Evolutionary conservation across 2,888 invertebrate species (phyloP), one percentile per base, ranked within the genome.

Genomic region (Caenorhabditis uteleia): DNA sequence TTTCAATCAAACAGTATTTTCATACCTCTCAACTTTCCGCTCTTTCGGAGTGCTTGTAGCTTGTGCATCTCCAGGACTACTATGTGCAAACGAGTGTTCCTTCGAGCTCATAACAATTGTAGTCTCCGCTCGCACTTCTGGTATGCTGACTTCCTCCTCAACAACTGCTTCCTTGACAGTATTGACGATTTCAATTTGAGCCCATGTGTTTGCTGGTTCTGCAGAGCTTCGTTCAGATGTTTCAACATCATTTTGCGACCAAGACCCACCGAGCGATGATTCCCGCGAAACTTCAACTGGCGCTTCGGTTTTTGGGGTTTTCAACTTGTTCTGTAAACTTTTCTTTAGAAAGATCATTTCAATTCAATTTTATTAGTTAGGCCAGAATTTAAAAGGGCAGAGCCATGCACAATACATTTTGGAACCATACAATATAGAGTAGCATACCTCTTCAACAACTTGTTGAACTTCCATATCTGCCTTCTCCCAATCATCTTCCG

Each of bases 41-140:
- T 61, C 62, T 33, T 64, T 65, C 12, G 70, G 70, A 10, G 70
- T 70, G 36, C 70, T 70, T 1, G 70, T 70, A 0, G 70, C 70
- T 25, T 60, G 59, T 7, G 70, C 70, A 26, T 51, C 57, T 16
- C 65, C 57, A n/a, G 67, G 58, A 42, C 54, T 57, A 2, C 7
- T 23, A 18, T n/a, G 12, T 21, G 25, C 6, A 29, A 40, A 10
- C 7, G 7, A 5, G 5, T 10, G 5, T 23, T 44, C 56, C 25
- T 53, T 48, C 1, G 54, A 49, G 44, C 48, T 45, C 1, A 48
- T 48, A 3, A 56, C 42, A 26, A 18, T 26, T 43, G 14, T 27
- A 7, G 25, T 40, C 5, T 43, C 42, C 4, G 16, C n/a, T 4
- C 8, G n/a, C 25, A 3, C n/a, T 12, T 25, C 12, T 56, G 43